Conservation (phyloP, 2,113 vertebrate species). For the Pseudorhombus dupliciocellatus region DNA sequence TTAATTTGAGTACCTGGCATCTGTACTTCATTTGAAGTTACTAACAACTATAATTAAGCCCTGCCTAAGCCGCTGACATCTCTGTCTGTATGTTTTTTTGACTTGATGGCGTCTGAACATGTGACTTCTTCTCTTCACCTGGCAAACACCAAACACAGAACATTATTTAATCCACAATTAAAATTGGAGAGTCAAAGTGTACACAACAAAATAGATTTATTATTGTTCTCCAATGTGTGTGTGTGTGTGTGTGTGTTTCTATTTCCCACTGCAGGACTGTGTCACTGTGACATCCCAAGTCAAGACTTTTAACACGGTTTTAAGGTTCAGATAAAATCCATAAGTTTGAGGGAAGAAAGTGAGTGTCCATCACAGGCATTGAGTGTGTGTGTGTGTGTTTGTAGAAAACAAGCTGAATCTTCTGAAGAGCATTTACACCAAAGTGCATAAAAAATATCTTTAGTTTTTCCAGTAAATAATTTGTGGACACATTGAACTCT, state of each 20-base stretch:
- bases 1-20: too few species aligned
- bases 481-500: conserved; percentile 53
- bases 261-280: not conserved
- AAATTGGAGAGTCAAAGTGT: conserved; percentile 8
- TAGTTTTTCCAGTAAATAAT: conserved; percentile 72
- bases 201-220: conserved; percentile 76
- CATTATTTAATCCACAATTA: too few species aligned
- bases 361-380: not conserved
- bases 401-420: conserved; percentile 73
- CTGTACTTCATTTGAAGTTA: too few species aligned
- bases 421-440: conserved; percentile 71
- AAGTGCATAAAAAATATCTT: conserved; percentile 80
- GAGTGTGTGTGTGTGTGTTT: conserved; percentile 7
- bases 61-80: too few species aligned
- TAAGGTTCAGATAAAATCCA: not conserved
- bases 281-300: not conserved
- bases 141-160: too few species aligned
- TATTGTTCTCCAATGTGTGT: conserved; percentile 42
- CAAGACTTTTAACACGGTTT: not conserved
- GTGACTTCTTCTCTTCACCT: too few species aligned
- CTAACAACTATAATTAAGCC: too few species aligned
- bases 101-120: too few species aligned
- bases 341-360: not conserved
- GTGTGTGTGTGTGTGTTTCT: conserved; percentile 5
- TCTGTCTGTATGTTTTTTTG: too few species aligned